Evolutionary conservation across 2,113 vertebrate species (phyloP), one percentile per base, ranked within the genome.

Genomic region (Halichoeres trimaculatus): DNA sequence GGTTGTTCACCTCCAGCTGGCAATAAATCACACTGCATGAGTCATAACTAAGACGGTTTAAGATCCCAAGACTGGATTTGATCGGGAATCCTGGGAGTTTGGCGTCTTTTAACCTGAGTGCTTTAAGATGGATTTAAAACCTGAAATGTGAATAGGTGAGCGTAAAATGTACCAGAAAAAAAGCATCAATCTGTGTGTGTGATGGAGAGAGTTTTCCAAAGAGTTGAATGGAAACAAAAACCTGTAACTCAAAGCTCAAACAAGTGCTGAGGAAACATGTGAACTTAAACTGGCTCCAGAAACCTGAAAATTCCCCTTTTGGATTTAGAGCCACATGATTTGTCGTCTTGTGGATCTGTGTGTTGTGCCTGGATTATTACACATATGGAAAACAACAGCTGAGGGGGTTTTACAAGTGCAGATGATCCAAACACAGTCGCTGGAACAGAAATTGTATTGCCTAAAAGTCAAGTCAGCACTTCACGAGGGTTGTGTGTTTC

Each of bases 361-460:
- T 81, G 45, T 72, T 19, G 12, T 36, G 60, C 1, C 7, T 8
- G 17, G 43, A 47, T 22, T 43, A 19, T 56, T 74, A 56, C 34
- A 62, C 55, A 56, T 26, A 30, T 8, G 56, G 11, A 41, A 72
- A 63, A 36, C 20, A 64, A 35, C 30, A 12, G 5, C 50, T 35
- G 71, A 65, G 10, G 47, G 12, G 60, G 57, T 59, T 73, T 70
- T 59, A 45, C 36, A 22, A 20, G 40, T 36, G 54, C 30, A 70
- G 70, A 59, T 62, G 13, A 5, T 66, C 56, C 54, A 35, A 38
- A 70, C 41, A 35, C 2, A 1, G 19, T 58, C 63, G 45, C 36
- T 41, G 11, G 14, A 60, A 88, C 66, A 77, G 60, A 78, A 69
- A 56, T 20, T 34, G 17, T 53, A 63, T 62, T 85, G 65, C 76